These are phyloP conservation scores for Myotis yumanensis DNA, from an alignment of 2,113 vertebrate species.

Conservation along the genomic window DNA sequence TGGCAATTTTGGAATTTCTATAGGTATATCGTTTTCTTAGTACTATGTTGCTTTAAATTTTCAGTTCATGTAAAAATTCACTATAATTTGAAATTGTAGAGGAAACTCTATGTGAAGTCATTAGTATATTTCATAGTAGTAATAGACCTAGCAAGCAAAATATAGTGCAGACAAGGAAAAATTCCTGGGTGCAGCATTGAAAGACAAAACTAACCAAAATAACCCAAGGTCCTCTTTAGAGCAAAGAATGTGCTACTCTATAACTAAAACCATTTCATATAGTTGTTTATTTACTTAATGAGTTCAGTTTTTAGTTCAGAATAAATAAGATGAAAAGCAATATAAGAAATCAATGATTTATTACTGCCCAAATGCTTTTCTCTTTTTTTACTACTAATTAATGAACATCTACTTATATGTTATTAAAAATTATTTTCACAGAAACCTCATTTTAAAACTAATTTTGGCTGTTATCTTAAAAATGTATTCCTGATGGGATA, in stretches of 20 bases:
- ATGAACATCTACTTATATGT: not conserved
- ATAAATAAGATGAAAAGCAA: not conserved
- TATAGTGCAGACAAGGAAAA: not conserved
- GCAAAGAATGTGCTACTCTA: not conserved
- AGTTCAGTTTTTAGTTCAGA: constrained; percentile 32
- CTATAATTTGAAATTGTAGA: not conserved
- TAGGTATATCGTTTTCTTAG: not conserved
- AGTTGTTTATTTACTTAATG: constrained; percentile 12
- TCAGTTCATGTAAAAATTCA: not conserved
- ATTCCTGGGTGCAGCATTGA: not conserved
- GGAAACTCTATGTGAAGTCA: not conserved
- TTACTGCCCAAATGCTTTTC: not conserved
- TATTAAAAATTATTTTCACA: constrained; percentile 1
- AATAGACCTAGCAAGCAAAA: not conserved
- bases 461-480: not conserved
- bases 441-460: not conserved
- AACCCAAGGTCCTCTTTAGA: not conserved
- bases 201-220: not conserved
- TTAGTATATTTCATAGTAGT: not conserved
- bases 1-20: not conserved
- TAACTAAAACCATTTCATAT: not conserved
- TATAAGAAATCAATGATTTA: not conserved
- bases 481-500: not conserved
- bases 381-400: not conserved
- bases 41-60: not conserved